Percentiles rank a stretch among this genome's conserved stretches.
These are phyloP conservation scores for Heliconius congener DNA, from an alignment of 1,140 invertebrate species.

Conservation along the genomic window DNA sequence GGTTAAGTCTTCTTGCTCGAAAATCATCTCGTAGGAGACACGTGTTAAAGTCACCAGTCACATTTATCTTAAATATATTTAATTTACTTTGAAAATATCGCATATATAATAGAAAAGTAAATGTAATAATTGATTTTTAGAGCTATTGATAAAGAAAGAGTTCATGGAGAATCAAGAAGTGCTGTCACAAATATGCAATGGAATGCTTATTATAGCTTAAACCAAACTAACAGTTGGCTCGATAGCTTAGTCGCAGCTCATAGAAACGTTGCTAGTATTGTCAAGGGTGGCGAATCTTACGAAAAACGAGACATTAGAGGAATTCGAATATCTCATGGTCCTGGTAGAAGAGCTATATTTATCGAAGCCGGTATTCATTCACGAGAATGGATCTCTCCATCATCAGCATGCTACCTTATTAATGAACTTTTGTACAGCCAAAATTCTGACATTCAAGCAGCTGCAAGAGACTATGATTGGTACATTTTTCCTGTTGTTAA, in stretches of 20 bases:
- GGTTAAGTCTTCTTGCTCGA: too few species aligned
- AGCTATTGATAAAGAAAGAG: conserved; percentile 56
- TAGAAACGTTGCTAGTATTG: conserved; percentile 67
- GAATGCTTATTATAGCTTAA: conserved; percentile 80
- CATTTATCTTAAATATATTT: too few species aligned
- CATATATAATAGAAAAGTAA: neutral
- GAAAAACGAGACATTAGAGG: conserved; percentile 84
- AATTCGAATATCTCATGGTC: conserved; percentile 83
- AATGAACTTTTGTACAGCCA: conserved; percentile 81
- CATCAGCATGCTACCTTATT: conserved; percentile 83
- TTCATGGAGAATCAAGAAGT: conserved; percentile 17
- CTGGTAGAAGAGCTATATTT: conserved; percentile 74
- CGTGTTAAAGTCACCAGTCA: too few species aligned
- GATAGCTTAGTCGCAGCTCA: conserved; percentile 74
- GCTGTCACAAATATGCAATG: conserved; percentile 63
- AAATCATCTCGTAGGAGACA: too few species aligned
- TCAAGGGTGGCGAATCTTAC: conserved; percentile 81
- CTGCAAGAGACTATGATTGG: conserved; percentile 85
- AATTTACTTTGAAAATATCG: too few species aligned
- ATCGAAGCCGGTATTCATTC: conserved; percentile 85
- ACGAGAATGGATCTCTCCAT: conserved; percentile 86
- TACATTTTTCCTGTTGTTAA: conserved; percentile 87
- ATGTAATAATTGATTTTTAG: conserved; percentile 41
- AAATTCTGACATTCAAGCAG: conserved; percentile 70
- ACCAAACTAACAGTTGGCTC: conserved; percentile 70